Conservation (phyloP, 2,888 invertebrate species). For the Polia nebulosa region DNA sequence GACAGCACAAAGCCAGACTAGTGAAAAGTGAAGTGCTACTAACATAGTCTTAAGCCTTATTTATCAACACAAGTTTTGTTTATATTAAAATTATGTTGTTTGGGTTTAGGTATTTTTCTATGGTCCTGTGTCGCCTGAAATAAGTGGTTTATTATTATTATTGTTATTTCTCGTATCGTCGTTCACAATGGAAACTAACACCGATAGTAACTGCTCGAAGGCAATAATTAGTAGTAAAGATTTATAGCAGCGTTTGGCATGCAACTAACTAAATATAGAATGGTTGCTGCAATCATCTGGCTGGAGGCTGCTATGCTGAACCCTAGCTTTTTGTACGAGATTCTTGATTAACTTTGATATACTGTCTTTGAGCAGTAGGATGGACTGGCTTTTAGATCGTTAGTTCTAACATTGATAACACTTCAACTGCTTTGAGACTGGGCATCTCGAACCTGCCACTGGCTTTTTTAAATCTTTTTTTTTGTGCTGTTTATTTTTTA, state of each 20-base stretch:
- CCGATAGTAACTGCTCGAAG: conserved; percentile 75
- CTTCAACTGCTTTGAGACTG: too few species aligned
- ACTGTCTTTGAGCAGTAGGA: not conserved
- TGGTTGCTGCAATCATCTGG: conserved; percentile 70
- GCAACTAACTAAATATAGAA: conserved; percentile 75
- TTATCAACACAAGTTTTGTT: too few species aligned
- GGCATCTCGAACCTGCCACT: too few species aligned
- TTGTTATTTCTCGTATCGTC: not conserved
- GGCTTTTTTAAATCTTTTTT: too few species aligned
- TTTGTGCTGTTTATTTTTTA: too few species aligned
- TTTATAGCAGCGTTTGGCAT: conserved; percentile 79
- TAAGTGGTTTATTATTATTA: too few species aligned
- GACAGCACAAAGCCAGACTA: too few species aligned
- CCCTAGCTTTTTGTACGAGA: conserved; percentile 14
- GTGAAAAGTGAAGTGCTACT: too few species aligned
- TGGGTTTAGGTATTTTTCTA: too few species aligned
- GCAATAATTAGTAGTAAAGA: conserved; percentile 84
- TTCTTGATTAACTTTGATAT: conserved; percentile 46
- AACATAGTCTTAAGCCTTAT: too few species aligned
- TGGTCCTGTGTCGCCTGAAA: too few species aligned
- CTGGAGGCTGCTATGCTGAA: conserved; percentile 75
- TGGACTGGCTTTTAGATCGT: not conserved
- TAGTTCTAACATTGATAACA: not conserved
- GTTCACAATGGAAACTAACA: conserved; percentile 65
- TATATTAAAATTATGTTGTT: too few species aligned